A percentile compares a stretch with the other conserved stretches of the same genome.
Evolutionary conservation across 2,888 invertebrate species (phyloP).

Genomic region (Hirtodrosophila trivittata): DNA sequence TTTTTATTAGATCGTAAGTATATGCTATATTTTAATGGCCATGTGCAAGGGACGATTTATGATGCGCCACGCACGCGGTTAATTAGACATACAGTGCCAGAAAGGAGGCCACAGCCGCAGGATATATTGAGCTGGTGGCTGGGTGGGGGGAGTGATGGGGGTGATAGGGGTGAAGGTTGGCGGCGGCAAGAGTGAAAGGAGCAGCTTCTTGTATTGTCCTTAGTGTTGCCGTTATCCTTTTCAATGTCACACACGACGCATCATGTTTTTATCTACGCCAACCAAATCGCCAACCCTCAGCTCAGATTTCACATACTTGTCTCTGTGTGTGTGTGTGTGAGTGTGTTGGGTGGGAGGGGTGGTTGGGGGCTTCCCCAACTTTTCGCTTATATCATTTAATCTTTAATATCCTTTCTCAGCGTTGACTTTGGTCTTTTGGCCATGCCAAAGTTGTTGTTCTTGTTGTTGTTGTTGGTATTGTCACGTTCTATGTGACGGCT

Average conservation of each 20-base stretch:
- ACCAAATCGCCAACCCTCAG: constrained; percentile 64
- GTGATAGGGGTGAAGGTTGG: constrained; percentile 9
- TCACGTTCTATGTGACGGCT: constrained; percentile 68
- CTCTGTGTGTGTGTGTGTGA: constrained; percentile 11
- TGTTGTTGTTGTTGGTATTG: constrained; percentile 51
- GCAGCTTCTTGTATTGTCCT: constrained; percentile 34
- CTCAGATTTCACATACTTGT: constrained; percentile 67
- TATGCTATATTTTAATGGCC: constrained; percentile 69
- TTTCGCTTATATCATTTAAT: constrained; percentile 78
- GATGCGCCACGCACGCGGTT: constrained; percentile 79
- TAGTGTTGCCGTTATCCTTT: constrained; percentile 65
- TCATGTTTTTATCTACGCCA: constrained; percentile 65
- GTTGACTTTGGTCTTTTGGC: constrained; percentile 75
- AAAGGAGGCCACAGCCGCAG: constrained; percentile 49
- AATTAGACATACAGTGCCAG: constrained; percentile 66
- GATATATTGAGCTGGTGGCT: constrained; percentile 22
- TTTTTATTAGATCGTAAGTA: constrained; percentile 19
- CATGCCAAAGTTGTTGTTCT: constrained; percentile 11
- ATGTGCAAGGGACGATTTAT: constrained; percentile 73
- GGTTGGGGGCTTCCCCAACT: constrained; percentile 34
- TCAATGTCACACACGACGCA: constrained; percentile 71
- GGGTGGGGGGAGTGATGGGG: constrained; percentile 11
- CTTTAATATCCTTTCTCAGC: constrained; percentile 79
- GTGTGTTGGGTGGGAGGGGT: background rate
- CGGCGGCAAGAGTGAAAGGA: constrained; percentile 1